Evolutionary conservation across 1,140 invertebrate genomes (phyloP).

Genomic region (Agraylea sexmaculata): DNA sequence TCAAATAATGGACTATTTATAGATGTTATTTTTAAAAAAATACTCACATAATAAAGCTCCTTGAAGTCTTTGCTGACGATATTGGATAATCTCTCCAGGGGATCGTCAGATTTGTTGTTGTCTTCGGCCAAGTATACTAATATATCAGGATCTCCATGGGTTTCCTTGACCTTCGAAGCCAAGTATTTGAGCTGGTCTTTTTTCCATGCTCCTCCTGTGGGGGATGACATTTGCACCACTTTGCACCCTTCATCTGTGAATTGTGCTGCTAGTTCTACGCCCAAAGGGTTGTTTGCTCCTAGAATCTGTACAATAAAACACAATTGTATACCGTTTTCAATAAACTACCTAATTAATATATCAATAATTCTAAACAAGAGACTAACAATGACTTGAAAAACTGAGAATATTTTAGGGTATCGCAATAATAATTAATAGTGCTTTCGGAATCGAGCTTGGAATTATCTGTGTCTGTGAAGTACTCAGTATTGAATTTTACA

Average conservation of each 20-base stretch:
- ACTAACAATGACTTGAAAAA: too few relatives aligned
- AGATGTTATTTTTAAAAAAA: background rate
- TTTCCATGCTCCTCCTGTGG: too few relatives aligned
- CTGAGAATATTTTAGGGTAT: too few relatives aligned
- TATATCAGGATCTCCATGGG: slow-evolving; percentile 12
- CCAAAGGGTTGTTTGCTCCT: slow-evolving; percentile 12
- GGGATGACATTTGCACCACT: slow-evolving; percentile 8
- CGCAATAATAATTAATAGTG: too few relatives aligned
- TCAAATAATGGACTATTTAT: too few relatives aligned
- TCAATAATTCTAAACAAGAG: too few relatives aligned
- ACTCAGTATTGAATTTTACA: too few relatives aligned
- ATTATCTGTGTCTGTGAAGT: too few relatives aligned
- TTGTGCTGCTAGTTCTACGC: slow-evolving; percentile 11
- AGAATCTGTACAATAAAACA: too few relatives aligned
- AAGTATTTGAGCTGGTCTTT: slow-evolving; percentile 7
- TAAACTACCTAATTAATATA: too few relatives aligned
- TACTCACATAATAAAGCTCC: slow-evolving; percentile 17
- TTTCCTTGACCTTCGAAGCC: slow-evolving; percentile 6
- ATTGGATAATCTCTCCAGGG: slow-evolving; percentile 13
- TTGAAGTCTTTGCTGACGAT: slow-evolving; percentile 14
- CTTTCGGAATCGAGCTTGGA: too few relatives aligned
- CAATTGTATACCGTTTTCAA: too few relatives aligned
- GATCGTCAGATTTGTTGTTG: background rate
- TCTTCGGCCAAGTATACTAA: slow-evolving; percentile 7
- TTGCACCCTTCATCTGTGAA: slow-evolving; percentile 6